These are phyloP conservation scores for Drosophila prosaltans DNA, from an alignment of 1,140 invertebrate genomes.

Conservation along the genomic window DNA sequence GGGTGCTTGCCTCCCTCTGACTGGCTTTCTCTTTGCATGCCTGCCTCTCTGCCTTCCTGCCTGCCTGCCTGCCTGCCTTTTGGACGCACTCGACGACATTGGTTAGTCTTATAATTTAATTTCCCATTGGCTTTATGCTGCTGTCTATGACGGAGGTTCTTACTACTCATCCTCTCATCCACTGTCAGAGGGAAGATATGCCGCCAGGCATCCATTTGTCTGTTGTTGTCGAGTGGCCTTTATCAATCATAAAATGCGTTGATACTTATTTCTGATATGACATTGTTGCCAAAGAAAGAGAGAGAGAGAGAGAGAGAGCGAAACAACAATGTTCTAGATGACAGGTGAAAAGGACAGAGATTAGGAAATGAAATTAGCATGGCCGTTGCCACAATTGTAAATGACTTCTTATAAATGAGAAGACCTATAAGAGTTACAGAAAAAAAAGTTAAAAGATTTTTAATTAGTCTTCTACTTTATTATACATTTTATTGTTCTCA, in stretches of 20 bases:
- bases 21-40: background rate
- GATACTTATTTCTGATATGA: background rate
- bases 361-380: background rate
- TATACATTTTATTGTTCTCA: no score
- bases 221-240: conserved; percentile 2
- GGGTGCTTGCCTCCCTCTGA: background rate
- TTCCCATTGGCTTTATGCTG: conserved; percentile 7
- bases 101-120: conserved; percentile 12
- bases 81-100: conserved; percentile 8
- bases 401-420: no score
- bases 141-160: background rate
- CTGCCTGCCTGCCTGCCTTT: background rate
- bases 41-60: background rate
- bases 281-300: background rate
- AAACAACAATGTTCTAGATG: background rate
- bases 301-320: background rate
- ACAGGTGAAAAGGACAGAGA: background rate
- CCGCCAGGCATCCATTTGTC: background rate
- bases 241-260: conserved; percentile 8
- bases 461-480: no score
- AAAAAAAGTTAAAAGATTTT: no score
- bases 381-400: no score
- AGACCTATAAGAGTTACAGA: no score
- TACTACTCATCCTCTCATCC: background rate
- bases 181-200: background rate